Conservation (phyloP, 2,797 vertebrate species). For the Sandelia bainsii region DNA sequence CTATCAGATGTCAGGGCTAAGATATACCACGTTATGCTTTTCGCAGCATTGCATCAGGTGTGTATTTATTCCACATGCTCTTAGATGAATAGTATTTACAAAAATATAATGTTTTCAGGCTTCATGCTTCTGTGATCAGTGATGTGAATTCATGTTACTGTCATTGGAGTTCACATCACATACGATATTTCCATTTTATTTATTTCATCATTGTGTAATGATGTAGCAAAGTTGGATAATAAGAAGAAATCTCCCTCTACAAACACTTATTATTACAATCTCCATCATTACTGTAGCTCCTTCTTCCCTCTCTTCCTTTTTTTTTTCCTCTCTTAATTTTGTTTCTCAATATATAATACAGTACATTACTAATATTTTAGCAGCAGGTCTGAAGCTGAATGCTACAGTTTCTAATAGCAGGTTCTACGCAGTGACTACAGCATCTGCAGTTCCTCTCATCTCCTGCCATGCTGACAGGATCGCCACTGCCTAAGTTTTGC, state of each 20-base stretch:
- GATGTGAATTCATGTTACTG: not conserved
- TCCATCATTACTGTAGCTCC: not conserved
- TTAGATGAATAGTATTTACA: not conserved
- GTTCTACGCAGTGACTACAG: slow-evolving; percentile 22
- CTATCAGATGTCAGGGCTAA: not conserved
- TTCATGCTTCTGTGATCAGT: not conserved
- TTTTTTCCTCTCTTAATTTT: not conserved
- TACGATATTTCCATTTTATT: not conserved
- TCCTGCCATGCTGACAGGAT: slow-evolving; percentile 49
- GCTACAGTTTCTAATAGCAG: slow-evolving; percentile 27
- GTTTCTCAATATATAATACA: not conserved
- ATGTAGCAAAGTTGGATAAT: not conserved
- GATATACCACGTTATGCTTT: not conserved
- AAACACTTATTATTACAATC: not conserved
- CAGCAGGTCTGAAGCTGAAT: slow-evolving; percentile 18
- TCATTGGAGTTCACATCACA: not conserved
- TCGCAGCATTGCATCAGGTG: not conserved
- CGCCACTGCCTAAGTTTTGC: slow-evolving; percentile 49
- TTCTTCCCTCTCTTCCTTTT: not conserved
- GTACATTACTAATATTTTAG: slow-evolving; percentile 15
- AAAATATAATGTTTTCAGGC: slow-evolving; percentile 13
- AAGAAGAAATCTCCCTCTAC: not conserved
- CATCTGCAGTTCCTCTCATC: slow-evolving; percentile 54
- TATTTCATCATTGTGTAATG: not conserved
- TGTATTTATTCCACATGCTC: not conserved